These are phyloP conservation scores for Dendrolimus kikuchii DNA, from an alignment of 1,140 invertebrate genomes.

Conservation along the genomic window DNA sequence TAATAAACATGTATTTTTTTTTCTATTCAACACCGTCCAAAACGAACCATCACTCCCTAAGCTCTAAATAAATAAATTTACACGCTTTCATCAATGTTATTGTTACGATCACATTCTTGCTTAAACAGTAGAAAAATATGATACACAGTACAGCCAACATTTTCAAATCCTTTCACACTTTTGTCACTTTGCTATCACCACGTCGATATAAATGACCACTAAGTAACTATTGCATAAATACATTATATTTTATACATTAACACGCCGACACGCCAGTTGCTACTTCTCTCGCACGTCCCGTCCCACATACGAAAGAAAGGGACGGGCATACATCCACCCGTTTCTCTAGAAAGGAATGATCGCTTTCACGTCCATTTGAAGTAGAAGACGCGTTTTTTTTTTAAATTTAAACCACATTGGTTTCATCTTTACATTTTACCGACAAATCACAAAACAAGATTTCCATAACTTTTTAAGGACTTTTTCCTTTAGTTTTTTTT, in stretches of 20 bases:
- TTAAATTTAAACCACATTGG: no score
- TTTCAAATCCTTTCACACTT: constrained; percentile 13
- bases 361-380: no score
- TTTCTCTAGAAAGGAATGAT: background rate
- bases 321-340: constrained; percentile 5
- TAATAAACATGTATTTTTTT: no score
- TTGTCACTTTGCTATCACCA: constrained; percentile 47
- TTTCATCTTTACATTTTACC: no score
- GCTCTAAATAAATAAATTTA: constrained; percentile 49
- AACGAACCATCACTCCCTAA: no score
- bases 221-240: constrained; percentile 32
- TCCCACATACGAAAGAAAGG: constrained; percentile 8
- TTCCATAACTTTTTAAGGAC: no score
- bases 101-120: constrained; percentile 30
- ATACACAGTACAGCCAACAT: constrained; percentile 19
- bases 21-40: no score
- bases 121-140: constrained; percentile 49
- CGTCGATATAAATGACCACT: constrained; percentile 25
- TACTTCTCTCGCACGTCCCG: constrained; percentile 9
- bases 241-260: constrained; percentile 15
- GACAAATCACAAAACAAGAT: no score
- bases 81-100: constrained; percentile 33
- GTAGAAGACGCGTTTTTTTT: no score
- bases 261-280: constrained; percentile 9
- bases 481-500: no score